These are phyloP conservation scores for Aphis gossypii DNA, from an alignment of 1,140 invertebrate genomes.

Conservation along the genomic window DNA sequence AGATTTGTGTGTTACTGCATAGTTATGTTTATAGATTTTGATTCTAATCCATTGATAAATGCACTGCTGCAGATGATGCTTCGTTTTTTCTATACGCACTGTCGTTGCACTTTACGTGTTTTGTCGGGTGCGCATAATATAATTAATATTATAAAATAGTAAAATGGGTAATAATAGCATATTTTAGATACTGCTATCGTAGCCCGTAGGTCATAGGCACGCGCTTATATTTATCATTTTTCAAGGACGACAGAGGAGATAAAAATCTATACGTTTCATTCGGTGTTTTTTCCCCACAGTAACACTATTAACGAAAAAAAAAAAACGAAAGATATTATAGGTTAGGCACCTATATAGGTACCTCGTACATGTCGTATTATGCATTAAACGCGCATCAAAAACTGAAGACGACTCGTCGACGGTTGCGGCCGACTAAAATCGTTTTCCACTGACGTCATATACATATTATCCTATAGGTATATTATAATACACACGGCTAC, in stretches of 20 bases:
- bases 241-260: neutral
- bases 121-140: too few relatives aligned
- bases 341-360: neutral
- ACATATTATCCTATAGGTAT: neutral
- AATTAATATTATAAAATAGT: too few relatives aligned
- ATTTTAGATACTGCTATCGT: too few relatives aligned
- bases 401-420: neutral
- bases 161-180: too few relatives aligned
- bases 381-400: neutral
- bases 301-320: neutral
- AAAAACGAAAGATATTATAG: neutral
- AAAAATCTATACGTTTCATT: neutral
- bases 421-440: neutral
- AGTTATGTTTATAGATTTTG: too few relatives aligned
- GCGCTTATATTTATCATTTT: too few relatives aligned
- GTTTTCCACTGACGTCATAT: neutral
- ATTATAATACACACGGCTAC: neutral
- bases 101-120: too few relatives aligned
- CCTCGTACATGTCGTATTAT: slow-evolving; percentile 7
- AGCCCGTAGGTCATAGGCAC: too few relatives aligned
- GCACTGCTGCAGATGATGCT: too few relatives aligned
- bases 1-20: too few relatives aligned
- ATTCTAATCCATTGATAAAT: too few relatives aligned
- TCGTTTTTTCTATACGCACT: too few relatives aligned
- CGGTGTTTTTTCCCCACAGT: neutral